These are phyloP conservation scores for Vollenhovia emeryi DNA, from an alignment of 1,140 invertebrate species.

Conservation along the genomic window DNA sequence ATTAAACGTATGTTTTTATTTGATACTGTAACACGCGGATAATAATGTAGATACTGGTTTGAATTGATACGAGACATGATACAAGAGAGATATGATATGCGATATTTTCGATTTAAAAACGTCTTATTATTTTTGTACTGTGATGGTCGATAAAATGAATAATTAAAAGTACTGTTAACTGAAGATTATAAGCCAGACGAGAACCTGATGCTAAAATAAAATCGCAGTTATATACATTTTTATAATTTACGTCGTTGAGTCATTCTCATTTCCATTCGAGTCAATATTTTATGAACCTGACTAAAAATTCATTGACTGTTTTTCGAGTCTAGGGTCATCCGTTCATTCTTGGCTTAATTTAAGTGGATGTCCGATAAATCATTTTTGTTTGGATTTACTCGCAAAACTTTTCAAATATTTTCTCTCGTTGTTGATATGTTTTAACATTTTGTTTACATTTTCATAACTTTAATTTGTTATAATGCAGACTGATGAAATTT, in stretches of 20 bases:
- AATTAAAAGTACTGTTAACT: background rate
- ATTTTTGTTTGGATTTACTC: background rate
- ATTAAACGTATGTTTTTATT: background rate
- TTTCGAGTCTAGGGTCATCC: background rate
- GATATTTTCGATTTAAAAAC: background rate
- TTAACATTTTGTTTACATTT: background rate
- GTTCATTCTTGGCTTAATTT: background rate
- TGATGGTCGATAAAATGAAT: background rate
- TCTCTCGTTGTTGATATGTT: background rate
- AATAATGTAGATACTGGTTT: too few species aligned
- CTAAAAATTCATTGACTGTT: background rate
- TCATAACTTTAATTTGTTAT: background rate
- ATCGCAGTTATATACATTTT: background rate
- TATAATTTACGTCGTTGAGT: background rate
- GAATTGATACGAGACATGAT: background rate
- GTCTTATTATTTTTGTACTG: background rate
- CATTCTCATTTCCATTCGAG: background rate
- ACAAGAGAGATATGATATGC: background rate
- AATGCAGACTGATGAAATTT: background rate
- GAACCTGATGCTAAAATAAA: slow-evolving; percentile 3
- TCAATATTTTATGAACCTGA: background rate
- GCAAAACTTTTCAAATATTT: background rate
- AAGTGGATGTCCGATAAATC: background rate
- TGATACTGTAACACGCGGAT: background rate
- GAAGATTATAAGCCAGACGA: background rate